A percentile compares a stretch with the other conserved stretches of the same genome.
phyloP scores from a whole-genome alignment of 2,113 vertebrate genomes.

The Ophthalmolycus amberensis region DNA sequence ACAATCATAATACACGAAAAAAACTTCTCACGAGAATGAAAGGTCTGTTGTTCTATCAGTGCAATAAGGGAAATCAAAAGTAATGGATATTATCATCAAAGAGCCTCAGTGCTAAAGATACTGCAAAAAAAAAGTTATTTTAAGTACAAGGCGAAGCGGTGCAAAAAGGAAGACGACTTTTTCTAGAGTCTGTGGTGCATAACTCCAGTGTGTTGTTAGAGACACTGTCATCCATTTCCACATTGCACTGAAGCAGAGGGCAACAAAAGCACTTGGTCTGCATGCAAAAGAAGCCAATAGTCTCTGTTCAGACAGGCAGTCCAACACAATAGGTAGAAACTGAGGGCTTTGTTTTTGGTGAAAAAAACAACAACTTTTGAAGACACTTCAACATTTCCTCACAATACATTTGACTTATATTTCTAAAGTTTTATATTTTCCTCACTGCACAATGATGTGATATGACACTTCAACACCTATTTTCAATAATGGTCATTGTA shows the following conservation, averaged over 20 bases:
- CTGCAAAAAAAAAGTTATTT: conserved; percentile 20
- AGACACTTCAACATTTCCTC: background rate
- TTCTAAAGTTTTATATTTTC: background rate
- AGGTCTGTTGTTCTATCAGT: background rate
- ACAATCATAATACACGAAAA: background rate
- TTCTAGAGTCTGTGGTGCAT: conserved; percentile 38
- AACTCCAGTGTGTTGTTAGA: conserved; percentile 55
- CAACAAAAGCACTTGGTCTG: conserved; percentile 48
- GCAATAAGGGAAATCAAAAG: background rate
- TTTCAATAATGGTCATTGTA: background rate
- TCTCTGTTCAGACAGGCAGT: conserved; percentile 34
- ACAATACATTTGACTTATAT: background rate
- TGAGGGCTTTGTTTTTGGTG: conserved; percentile 14
- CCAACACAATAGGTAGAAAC: conserved; percentile 24
- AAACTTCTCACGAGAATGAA: background rate
- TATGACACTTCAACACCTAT: background rate
- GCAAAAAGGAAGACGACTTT: background rate
- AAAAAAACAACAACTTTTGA: conserved; percentile 2
- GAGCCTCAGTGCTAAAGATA: background rate
- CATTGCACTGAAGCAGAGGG: conserved; percentile 52
- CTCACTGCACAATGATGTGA: background rate
- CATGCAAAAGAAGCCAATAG: conserved; percentile 37
- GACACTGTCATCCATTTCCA: conserved; percentile 63
- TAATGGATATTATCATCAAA: conserved; percentile 1
- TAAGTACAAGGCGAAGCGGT: background rate